Conservation (phyloP, 1,140 invertebrate genomes). For the Heliconius congener region DNA sequence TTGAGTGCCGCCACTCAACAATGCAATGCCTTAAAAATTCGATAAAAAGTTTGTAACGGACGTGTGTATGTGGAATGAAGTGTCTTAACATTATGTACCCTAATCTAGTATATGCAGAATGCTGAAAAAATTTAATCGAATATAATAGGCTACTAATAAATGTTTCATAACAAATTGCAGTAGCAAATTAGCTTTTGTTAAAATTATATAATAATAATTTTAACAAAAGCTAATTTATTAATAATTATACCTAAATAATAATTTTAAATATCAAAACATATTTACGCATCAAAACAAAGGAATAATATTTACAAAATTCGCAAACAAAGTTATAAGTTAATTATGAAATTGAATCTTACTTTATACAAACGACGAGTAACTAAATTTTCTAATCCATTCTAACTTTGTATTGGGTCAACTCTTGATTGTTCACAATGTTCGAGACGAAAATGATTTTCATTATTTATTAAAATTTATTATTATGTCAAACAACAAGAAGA, state of each 20-base stretch:
- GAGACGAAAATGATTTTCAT: background rate
- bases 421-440: background rate
- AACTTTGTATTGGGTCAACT: background rate
- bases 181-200: background rate
- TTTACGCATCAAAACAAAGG: slow-evolving; percentile 12
- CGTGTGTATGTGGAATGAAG: no score
- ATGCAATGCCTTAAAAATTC: no score
- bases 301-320: slow-evolving; percentile 19
- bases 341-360: slow-evolving; percentile 19
- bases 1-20: no score
- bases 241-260: background rate
- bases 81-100: no score
- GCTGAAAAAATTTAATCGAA: no score
- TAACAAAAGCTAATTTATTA: no score
- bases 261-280: slow-evolving; percentile 12
- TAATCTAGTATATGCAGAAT: no score
- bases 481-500: background rate
- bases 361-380: slow-evolving; percentile 8
- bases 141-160: no score
- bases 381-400: slow-evolving; percentile 14
- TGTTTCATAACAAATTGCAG: background rate
- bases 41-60: no score
- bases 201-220: no score
- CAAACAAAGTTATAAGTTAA: slow-evolving; percentile 22
- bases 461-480: background rate